Base-by-base conservation (phyloP, 2,113 vertebrate species). In the Psammodynastes pulverulentus region DNA sequence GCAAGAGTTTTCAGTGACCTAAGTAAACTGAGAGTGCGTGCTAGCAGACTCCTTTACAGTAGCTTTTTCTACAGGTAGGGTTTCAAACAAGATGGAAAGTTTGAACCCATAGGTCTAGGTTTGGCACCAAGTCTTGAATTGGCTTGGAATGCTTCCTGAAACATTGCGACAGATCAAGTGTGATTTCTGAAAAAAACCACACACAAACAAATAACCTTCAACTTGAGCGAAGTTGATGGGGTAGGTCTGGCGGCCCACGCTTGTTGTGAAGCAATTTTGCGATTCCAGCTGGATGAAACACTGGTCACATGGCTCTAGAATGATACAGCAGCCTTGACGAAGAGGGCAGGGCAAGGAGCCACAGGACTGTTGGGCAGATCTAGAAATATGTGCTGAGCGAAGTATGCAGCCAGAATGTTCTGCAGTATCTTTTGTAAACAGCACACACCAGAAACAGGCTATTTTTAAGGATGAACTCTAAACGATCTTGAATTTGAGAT, bases 391-490 rank as follows among this genome's bases (percentile, higher is more conserved):
- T 29, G 49, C 43, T 52, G 67, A 52, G 53, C 34, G 46, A 91
- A 89, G 15, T 45, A 85, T 88, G 86, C 12, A 91, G 58, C 86
- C 86, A 29, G 29, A 88, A 88, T 58, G 92, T 91, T 89, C 87
- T 67, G 17, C 67, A 67, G 1, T 29, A 46, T 51, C 48, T 58
- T 72, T 53, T 91, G 51, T 88, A 43, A 51, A 88, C 56, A 84
- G 46, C 84, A 34, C 43, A 43, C 49, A 79, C 67, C 34, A 91
- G 67, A 62, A 91, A 62, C 13, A 9, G 86, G 86, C 90, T 91
- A 91, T 93, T 91, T 93, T 93, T 91, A 93, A 86, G 54, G 79
- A 45, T 91, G 90, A 91, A 93, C 92, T 93, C 72, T 89, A 48
- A 54, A 46, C 29, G 79, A 86, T 91, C 53, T 89, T 89, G 90